These are phyloP conservation scores for Adelges cooleyi DNA, from an alignment of 1,140 invertebrate genomes.

Conservation along the genomic window DNA sequence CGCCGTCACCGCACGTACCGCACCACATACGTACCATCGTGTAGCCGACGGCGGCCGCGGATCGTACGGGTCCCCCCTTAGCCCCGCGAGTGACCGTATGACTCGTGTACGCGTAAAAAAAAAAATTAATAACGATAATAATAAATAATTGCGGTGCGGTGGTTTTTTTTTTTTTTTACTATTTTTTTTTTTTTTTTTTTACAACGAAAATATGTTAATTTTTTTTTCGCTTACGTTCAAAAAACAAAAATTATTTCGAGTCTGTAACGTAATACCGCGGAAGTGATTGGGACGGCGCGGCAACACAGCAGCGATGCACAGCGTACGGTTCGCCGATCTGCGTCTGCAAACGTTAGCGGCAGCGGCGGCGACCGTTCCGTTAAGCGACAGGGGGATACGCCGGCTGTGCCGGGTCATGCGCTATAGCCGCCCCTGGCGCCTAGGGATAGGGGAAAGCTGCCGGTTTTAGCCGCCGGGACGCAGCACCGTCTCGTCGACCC, in stretches of 20 bases:
- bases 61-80: too few species aligned
- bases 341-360: constrained; percentile 13
- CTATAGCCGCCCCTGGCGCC: constrained; percentile 3
- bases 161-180: constrained; percentile 1
- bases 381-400: neutral
- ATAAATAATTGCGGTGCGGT: neutral
- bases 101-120: too few species aligned
- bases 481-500: constrained; percentile 14
- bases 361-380: neutral
- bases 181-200: neutral
- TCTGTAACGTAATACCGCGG: neutral
- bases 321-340: constrained; percentile 25
- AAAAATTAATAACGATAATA: neutral
- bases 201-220: neutral
- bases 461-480: constrained; percentile 22
- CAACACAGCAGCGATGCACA: neutral
- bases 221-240: too few species aligned
- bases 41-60: too few species aligned
- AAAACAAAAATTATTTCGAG: too few species aligned
- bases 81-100: too few species aligned
- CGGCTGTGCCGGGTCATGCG: constrained; percentile 22
- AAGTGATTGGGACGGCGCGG: neutral
- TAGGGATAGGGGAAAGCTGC: constrained; percentile 8
- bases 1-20: constrained; percentile 9
- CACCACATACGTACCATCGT: constrained; percentile 17